Conservation (phyloP, 2,888 invertebrate species). For the Euphydryas editha region DNA sequence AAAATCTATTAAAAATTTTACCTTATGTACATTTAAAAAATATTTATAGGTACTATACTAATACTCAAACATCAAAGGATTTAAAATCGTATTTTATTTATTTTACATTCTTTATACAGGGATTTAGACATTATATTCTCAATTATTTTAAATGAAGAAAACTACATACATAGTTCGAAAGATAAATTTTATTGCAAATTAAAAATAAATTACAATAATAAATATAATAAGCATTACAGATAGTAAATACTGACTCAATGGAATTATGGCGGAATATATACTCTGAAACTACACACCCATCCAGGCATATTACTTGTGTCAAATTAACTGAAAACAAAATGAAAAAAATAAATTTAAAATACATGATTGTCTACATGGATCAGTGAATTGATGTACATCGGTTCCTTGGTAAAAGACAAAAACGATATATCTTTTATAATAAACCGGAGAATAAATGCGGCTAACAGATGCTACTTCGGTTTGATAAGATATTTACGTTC, state of each 20-base stretch:
- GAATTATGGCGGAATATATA: slow-evolving; percentile 47
- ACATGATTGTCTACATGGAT: slow-evolving; percentile 33
- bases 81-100: background rate
- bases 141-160: slow-evolving; percentile 29
- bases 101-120: slow-evolving; percentile 13
- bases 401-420: background rate
- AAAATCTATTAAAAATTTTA: slow-evolving; percentile 6
- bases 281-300: slow-evolving; percentile 73
- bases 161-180: slow-evolving; percentile 39
- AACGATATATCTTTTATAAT: too few species aligned
- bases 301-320: slow-evolving; percentile 70
- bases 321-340: slow-evolving; percentile 80
- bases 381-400: too few species aligned
- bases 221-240: slow-evolving; percentile 48
- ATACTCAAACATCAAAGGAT: background rate
- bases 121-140: background rate
- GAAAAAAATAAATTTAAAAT: slow-evolving; percentile 60
- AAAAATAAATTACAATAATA: slow-evolving; percentile 44
- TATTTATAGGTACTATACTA: background rate
- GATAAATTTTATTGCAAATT: slow-evolving; percentile 58
- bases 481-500: too few species aligned
- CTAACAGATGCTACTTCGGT: too few species aligned
- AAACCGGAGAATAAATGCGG: too few species aligned
- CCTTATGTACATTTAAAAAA: background rate
- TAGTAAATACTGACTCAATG: slow-evolving; percentile 52